These are phyloP conservation scores for Zophobas morio DNA, from an alignment of 1,140 invertebrate genomes.

Conservation along the genomic window DNA sequence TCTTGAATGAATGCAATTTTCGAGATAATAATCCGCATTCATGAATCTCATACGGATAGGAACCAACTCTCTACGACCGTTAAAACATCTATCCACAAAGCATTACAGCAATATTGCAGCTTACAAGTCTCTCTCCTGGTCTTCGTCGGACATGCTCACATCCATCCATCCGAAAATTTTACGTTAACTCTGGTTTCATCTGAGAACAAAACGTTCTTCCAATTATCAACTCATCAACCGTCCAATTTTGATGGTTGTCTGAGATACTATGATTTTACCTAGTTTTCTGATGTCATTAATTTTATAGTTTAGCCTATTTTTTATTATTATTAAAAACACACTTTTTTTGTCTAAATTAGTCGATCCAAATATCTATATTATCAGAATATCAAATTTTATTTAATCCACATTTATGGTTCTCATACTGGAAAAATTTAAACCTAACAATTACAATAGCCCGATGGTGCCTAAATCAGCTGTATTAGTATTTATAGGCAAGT, in stretches of 20 bases:
- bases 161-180: conserved; percentile 29
- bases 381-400: too few species aligned
- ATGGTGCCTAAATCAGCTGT: too few species aligned
- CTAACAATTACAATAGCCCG: too few species aligned
- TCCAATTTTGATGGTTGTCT: conserved; percentile 15
- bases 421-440: too few species aligned
- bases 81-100: conserved; percentile 31
- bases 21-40: conserved; percentile 38
- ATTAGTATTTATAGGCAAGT: too few species aligned
- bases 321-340: too few species aligned
- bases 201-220: conserved; percentile 18
- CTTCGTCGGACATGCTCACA: conserved; percentile 35
- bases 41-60: conserved; percentile 28
- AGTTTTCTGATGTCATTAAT: too few species aligned
- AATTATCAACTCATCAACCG: conserved; percentile 4
- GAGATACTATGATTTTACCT: too few species aligned
- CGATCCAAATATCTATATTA: too few species aligned
- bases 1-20: conserved; percentile 7
- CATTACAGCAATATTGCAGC: conserved; percentile 23
- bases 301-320: too few species aligned
- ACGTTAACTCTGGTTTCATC: conserved; percentile 22
- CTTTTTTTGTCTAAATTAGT: too few species aligned
- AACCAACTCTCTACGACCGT: conserved; percentile 30
- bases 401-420: too few species aligned
- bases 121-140: conserved; percentile 17